A percentile compares a stretch with the other conserved stretches of the same genome.
Evolutionary conservation across 2,797 vertebrate genomes (phyloP).

Genomic region (Crenichthys baileyi): DNA sequence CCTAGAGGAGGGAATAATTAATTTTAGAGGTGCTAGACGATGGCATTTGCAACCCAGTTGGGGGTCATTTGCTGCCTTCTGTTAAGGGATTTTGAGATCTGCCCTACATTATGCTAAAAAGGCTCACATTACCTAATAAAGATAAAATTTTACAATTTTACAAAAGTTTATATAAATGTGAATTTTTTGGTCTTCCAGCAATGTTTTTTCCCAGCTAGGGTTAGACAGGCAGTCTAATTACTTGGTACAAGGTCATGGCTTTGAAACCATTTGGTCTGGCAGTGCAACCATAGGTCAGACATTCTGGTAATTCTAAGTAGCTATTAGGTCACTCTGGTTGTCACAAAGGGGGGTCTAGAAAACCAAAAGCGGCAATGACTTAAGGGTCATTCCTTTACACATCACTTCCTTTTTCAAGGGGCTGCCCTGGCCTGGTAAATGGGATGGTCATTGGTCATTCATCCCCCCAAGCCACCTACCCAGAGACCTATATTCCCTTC

Average conservation of each 20-base stretch:
- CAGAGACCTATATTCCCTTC: constrained; percentile 51
- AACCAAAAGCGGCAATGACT: constrained; percentile 48
- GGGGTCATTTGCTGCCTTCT: constrained; percentile 6
- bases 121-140: background rate
- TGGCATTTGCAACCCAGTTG: background rate
- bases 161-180: background rate
- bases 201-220: background rate
- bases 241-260: constrained; percentile 59
- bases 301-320: constrained; percentile 35
- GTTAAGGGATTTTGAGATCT: background rate
- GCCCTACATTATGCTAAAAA: background rate
- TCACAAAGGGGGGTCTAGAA: constrained; percentile 44
- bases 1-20: background rate
- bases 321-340: constrained; percentile 55
- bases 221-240: constrained; percentile 4
- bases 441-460: constrained; percentile 71
- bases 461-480: constrained; percentile 58
- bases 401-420: constrained; percentile 71
- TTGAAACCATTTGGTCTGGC: constrained; percentile 33
- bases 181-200: background rate
- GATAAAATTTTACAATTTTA: background rate
- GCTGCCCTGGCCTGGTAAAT: constrained; percentile 64
- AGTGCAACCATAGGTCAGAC: constrained; percentile 34
- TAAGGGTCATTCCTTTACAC: constrained; percentile 77
- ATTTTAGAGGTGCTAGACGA: constrained; percentile 4